phyloP scores from a whole-genome alignment of 30 jellyfish, hydroid and myxozoan genomes.

The Hydractinia symbiolongicarpus region DNA sequence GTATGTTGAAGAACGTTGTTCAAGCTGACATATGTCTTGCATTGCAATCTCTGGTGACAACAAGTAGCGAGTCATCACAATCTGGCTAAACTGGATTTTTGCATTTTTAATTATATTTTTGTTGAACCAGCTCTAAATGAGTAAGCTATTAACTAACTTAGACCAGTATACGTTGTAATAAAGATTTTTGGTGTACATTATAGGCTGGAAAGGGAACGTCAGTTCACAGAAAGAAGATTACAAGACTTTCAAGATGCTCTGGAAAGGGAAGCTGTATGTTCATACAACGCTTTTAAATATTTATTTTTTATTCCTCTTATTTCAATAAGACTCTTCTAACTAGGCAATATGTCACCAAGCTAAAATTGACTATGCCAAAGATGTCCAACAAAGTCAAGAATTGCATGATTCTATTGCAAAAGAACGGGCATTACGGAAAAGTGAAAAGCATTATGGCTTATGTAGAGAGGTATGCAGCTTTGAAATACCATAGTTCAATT shows the following conservation, averaged over 20 bases:
- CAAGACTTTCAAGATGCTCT: constrained; percentile 84
- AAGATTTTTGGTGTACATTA: not conserved
- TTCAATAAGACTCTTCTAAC: not conserved
- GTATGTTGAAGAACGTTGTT: too few species aligned
- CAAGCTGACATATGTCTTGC: too few species aligned
- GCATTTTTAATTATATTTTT: too few species aligned
- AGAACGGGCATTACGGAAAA: constrained; percentile 57
- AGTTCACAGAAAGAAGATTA: constrained; percentile 73
- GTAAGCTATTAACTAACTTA: too few species aligned
- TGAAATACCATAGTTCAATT: not conserved
- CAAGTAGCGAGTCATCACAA: too few species aligned
- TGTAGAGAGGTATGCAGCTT: constrained; percentile 69
- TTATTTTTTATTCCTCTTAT: not conserved
- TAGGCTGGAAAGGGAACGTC: constrained; percentile 64
- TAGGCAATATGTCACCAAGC: constrained; percentile 94
- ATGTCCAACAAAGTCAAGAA: constrained; percentile 42
- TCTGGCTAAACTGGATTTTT: too few species aligned
- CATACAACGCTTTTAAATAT: not conserved
- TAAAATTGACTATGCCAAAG: constrained; percentile 64
- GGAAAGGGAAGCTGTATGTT: constrained; percentile 90
- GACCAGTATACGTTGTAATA: too few species aligned
- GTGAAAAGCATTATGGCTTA: constrained; percentile 65
- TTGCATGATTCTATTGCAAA: constrained; percentile 63
- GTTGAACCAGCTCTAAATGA: too few species aligned
- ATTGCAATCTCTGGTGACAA: too few species aligned